A percentile compares a stretch with the other conserved stretches of the same genome.
Evolutionary conservation across 2,888 invertebrate genomes (phyloP).

Genomic region (Thumatha senex): DNA sequence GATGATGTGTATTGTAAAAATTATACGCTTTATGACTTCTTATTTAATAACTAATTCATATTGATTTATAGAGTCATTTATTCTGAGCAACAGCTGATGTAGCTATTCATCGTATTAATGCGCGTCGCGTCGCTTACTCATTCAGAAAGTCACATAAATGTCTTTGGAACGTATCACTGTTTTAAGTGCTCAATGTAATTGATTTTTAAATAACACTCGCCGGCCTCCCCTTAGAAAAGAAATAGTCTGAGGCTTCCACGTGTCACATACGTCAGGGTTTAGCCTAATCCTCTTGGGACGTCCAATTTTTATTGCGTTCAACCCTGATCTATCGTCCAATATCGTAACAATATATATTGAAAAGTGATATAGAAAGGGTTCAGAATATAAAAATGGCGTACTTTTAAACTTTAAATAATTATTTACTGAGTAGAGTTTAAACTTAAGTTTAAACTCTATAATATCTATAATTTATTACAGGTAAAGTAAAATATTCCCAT

Average conservation of each 20-base stretch:
- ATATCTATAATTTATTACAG: neutral
- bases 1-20: conserved; percentile 63
- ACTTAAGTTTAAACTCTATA: conserved; percentile 4
- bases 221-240: conserved; percentile 59
- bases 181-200: conserved; percentile 62
- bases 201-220: conserved; percentile 69
- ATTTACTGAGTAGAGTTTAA: neutral
- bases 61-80: conserved; percentile 69
- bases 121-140: conserved; percentile 42
- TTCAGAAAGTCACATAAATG: conserved; percentile 46
- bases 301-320: conserved; percentile 77
- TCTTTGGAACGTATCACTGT: conserved; percentile 44
- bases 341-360: conserved; percentile 69
- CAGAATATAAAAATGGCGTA: conserved; percentile 48
- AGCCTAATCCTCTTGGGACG: conserved; percentile 75
- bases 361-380: conserved; percentile 61
- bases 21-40: conserved; percentile 64
- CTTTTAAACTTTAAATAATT: conserved; percentile 15
- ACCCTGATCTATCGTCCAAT: conserved; percentile 74
- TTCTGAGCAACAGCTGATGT: conserved; percentile 59
- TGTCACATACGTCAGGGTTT: conserved; percentile 80
- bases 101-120: conserved; percentile 58
- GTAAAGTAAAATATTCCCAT: too few relatives aligned
- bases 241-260: conserved; percentile 68
- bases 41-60: conserved; percentile 63